These are phyloP conservation scores for Neomonachus schauinslandi DNA, from an alignment of 2,113 vertebrate species.

Conservation along the genomic window DNA sequence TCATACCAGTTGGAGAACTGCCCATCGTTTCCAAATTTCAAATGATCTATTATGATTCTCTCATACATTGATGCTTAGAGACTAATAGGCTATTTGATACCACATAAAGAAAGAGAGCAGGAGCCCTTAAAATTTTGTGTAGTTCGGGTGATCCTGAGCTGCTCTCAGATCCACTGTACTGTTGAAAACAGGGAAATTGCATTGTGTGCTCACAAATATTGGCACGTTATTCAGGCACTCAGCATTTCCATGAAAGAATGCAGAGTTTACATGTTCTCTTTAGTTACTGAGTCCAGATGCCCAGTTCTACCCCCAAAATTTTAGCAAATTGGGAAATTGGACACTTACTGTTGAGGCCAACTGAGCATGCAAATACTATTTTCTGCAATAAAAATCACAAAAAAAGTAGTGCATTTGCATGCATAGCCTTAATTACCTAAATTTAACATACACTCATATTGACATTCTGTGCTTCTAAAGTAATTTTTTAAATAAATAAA, in stretches of 20 bases:
- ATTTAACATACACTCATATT: slow-evolving; percentile 65
- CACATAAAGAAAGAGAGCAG: background rate
- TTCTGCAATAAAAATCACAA: slow-evolving; percentile 66
- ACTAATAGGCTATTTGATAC: background rate
- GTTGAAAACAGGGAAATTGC: background rate
- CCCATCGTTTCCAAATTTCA: background rate
- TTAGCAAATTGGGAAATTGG: slow-evolving; percentile 55
- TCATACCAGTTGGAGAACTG: background rate
- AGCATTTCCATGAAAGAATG: slow-evolving; percentile 29
- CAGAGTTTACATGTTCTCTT: background rate
- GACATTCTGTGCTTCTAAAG: slow-evolving; percentile 52
- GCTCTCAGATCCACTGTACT: slow-evolving; percentile 2
- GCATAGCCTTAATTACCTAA: slow-evolving; percentile 62
- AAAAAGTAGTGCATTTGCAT: slow-evolving; percentile 68
- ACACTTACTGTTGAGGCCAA: slow-evolving; percentile 50
- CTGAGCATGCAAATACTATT: slow-evolving; percentile 64
- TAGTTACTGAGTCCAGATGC: slow-evolving; percentile 43
- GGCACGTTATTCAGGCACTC: background rate
- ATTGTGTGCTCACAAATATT: background rate
- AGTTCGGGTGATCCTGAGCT: slow-evolving; percentile 4
- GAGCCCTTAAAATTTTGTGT: background rate
- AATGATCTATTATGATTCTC: background rate
- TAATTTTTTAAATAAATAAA: slow-evolving; percentile 58
- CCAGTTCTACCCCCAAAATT: slow-evolving; percentile 43
- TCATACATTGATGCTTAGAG: background rate